Evolutionary conservation across 2,797 vertebrate genomes (phyloP), one percentile per base, ranked within the genome.

Genomic region (Hoplostethus atlanticus): DNA sequence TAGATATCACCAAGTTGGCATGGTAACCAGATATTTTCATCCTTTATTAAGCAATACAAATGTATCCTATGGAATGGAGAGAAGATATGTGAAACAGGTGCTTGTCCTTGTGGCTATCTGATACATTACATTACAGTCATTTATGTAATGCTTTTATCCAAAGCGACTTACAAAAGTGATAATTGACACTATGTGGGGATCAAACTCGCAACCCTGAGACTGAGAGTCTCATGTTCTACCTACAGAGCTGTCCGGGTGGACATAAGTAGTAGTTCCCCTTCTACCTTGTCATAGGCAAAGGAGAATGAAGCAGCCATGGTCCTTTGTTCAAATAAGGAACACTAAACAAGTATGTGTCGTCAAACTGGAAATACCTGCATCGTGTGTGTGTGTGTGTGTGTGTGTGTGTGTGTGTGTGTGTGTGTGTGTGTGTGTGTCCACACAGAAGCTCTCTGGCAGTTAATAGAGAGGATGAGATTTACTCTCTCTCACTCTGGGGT

Each of bases 281-380:
- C 5, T 8, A 36, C 34, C 34, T 36, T 36, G 34, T 36, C 34
- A 36, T 6, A 5, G 2, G 34, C 34, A 36, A 36, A 51, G 54
- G 69, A 59, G 77, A 79, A 72, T 48, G n/a, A 81, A 83, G 34
- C 30, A 50, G 52, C 74, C 58, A 13, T 7, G 6, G 69, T 42
- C 53, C 59, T 75, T 77, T 84, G 76, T 86, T 87, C 77, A 83
- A 63, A 86, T 84, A 46, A 52, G 64, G 68, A 80, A 76, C 71
- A 42, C 76, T 52, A 83, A 85, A 90, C 79, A 59, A 68, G 62
- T 72, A 62, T 55, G 64, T 83, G 89, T 85, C 50, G 93, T 91
- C 83, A 77, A 91, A 95, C 94, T 90, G 92, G 94, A 92, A 94
- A 90, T 89, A 95, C 94, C 92, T 93, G 93, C 84, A 88, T 62